A percentile compares a stretch with the other conserved stretches of the same genome.
Conservation (phyloP, 1,140 invertebrate genomes). For the Diplogasteroides magnus region DNA sequence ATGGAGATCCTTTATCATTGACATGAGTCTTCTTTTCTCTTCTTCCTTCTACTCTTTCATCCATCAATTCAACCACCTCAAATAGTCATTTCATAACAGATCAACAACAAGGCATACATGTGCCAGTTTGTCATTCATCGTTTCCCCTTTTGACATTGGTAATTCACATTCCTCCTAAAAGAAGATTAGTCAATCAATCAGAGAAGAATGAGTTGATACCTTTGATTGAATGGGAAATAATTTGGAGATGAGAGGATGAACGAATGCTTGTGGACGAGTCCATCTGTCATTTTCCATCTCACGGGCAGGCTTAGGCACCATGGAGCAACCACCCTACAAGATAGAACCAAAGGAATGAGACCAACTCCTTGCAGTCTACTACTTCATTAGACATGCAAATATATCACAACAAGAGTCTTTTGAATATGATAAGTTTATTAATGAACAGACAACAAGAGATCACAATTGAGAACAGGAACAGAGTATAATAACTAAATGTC, state of each 20-base stretch:
- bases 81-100: background rate
- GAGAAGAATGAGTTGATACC: background rate
- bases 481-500: background rate
- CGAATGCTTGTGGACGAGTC: background rate
- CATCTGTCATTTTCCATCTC: too few relatives aligned
- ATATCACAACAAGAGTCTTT: too few relatives aligned
- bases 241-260: background rate
- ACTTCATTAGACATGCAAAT: background rate
- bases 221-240: background rate
- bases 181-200: too few relatives aligned
- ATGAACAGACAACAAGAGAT: background rate
- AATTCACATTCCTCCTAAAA: too few relatives aligned
- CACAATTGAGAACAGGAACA: conserved; percentile 6
- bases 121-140: background rate
- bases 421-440: background rate
- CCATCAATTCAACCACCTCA: background rate
- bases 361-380: background rate
- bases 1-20: too few relatives aligned
- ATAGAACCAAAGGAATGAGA: background rate
- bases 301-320: too few relatives aligned
- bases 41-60: background rate
- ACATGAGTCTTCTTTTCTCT: background rate
- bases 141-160: background rate
- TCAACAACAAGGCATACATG: background rate
- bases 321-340: conserved; percentile 4